Base-by-base conservation (phyloP, 2,888 invertebrate species). In the Rhagium mordax region DNA sequence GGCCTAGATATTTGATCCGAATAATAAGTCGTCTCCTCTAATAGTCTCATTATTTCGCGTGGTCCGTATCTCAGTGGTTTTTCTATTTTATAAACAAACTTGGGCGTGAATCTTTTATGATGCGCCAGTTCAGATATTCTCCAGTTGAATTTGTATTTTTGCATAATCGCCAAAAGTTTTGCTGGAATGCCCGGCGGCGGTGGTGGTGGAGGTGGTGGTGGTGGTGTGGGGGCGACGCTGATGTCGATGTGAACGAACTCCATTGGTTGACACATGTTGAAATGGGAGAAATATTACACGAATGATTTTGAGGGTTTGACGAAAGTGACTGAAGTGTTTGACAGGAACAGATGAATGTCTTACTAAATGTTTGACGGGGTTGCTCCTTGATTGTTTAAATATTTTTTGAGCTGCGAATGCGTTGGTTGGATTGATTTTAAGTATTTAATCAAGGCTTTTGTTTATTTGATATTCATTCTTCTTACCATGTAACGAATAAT, bases 131-230 rank as follows among this genome's bases (percentile, higher is more conserved):
- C 24, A 24, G 24, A 24, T 24, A 24, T 4, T 24, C 82, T 72
- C 81, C 83, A 81, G 59, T 76, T 76, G 70, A 74, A 76, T 59
- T 81, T 78, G 67, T 80, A 82, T 71, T 82, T 83, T 21, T 60
- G 61, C 74, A 80, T 71, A 13, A 80, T 74, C 10, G 74, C 73
- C 20, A 78, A 65, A 10, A 78, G 47, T 62, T 80, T 77, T 8
- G 70, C 74, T 4, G 80, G 78, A 8, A 81, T 78, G 47, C 27
- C 73, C 7, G 33, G 53, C 16, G 61, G 20, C 3, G 66, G 65
- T 29, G 66, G 65, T 24, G 68, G 69, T 1, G 76, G 75, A 3
- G 77, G 77, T 8, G 71, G 60, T 18, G 74, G 74, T n/a, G 71
- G 71, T 5, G 48, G 41, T 5, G 76, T 71, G 10, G 79, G 79